Evolutionary conservation across 2,797 vertebrate genomes (phyloP).

Genomic region (Craterocephalus amniculus): DNA sequence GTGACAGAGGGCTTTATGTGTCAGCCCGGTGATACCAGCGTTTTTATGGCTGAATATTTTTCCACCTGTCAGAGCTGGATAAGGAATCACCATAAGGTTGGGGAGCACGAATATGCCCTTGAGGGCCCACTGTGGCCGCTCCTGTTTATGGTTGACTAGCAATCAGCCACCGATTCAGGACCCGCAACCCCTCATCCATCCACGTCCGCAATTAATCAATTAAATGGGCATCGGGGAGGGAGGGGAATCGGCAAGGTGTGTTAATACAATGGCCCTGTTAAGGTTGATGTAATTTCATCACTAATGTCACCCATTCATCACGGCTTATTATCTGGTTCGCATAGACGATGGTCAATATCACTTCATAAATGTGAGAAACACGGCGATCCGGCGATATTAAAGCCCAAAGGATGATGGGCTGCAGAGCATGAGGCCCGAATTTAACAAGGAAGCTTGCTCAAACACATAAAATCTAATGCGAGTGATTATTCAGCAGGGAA

Average conservation of each 20-base stretch:
- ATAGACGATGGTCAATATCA: constrained; percentile 79
- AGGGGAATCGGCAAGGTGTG: constrained; percentile 73
- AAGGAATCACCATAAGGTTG: constrained; percentile 81
- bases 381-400: constrained; percentile 61
- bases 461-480: constrained; percentile 17
- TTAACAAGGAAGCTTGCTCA: constrained; percentile 32
- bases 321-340: constrained; percentile 75
- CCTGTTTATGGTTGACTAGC: constrained; percentile 82
- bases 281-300: constrained; percentile 81
- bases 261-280: constrained; percentile 79
- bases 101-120: constrained; percentile 80
- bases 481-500: constrained; percentile 14
- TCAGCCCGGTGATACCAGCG: constrained; percentile 75
- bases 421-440: constrained; percentile 22
- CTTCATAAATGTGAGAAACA: constrained; percentile 74
- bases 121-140: constrained; percentile 74
- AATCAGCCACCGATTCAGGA: constrained; percentile 80
- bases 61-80: constrained; percentile 77
- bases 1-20: constrained; percentile 76
- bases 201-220: constrained; percentile 82
- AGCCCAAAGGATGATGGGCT: constrained; percentile 62
- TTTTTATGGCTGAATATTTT: constrained; percentile 81
- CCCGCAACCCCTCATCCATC: constrained; percentile 78
- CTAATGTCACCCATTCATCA: constrained; percentile 81
- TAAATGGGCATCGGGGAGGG: constrained; percentile 69